These are phyloP conservation scores for Lycorma delicatula DNA, from an alignment of 1,140 invertebrate species.

Conservation along the genomic window DNA sequence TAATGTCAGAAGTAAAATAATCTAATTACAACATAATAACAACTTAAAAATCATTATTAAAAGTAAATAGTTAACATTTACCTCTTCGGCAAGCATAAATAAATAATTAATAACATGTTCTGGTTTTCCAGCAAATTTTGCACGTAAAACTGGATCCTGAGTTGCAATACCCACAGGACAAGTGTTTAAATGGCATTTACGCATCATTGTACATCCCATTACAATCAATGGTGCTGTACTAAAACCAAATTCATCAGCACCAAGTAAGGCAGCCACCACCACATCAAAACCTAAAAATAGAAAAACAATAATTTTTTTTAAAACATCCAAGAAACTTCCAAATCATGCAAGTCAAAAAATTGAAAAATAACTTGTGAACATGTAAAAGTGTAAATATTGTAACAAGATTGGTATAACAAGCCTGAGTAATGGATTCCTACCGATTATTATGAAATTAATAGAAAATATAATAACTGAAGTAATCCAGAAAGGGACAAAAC, in stretches of 20 bases:
- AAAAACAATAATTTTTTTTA: too few species aligned
- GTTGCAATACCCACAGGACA: constrained; percentile 98
- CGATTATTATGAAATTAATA: too few species aligned
- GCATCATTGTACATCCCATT: constrained; percentile 98
- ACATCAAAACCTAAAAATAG: constrained; percentile 84
- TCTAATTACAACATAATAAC: constrained; percentile 1
- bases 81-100: constrained; percentile 96
- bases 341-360: too few species aligned
- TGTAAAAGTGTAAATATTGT: too few species aligned
- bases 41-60: neutral
- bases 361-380: too few species aligned
- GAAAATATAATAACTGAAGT: too few species aligned
- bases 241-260: constrained; percentile 98
- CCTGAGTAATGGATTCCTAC: too few species aligned
- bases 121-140: constrained; percentile 95
- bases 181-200: constrained; percentile 98
- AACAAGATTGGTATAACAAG: too few species aligned
- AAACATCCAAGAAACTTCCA: too few species aligned
- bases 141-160: constrained; percentile 88
- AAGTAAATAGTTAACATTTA: constrained; percentile 34
- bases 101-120: constrained; percentile 97
- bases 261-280: constrained; percentile 88
- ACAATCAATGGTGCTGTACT: constrained; percentile 96
- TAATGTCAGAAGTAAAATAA: constrained; percentile 4
- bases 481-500: too few species aligned